Percentiles rank a stretch among this genome's conserved stretches.
Conservation (phyloP, 2,888 invertebrate genomes). For the Galeruca laticollis region DNA sequence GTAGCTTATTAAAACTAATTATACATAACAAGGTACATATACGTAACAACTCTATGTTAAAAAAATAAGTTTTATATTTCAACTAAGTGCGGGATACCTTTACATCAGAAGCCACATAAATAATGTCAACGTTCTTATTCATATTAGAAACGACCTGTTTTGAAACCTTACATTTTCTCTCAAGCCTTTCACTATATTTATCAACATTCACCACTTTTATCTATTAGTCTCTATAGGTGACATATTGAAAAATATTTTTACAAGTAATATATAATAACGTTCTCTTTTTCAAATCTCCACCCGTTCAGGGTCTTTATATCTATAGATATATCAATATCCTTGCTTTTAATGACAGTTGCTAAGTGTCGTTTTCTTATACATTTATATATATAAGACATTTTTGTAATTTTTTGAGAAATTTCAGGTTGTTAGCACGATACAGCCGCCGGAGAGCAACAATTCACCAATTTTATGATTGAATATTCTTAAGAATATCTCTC, state of each 20-base stretch:
- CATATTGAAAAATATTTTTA: not conserved
- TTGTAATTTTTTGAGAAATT: too few species aligned
- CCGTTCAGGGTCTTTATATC: too few species aligned
- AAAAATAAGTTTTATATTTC: slow-evolving; percentile 42
- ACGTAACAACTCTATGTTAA: not conserved
- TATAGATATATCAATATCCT: too few species aligned
- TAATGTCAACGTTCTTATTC: slow-evolving; percentile 43
- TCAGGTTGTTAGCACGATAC: too few species aligned
- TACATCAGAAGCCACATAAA: slow-evolving; percentile 47
- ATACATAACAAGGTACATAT: not conserved
- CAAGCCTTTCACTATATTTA: slow-evolving; percentile 11
- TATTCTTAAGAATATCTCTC: too few species aligned
- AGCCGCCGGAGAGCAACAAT: too few species aligned
- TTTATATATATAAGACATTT: too few species aligned
- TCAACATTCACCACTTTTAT: not conserved
- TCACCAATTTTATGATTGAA: too few species aligned
- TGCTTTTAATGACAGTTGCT: too few species aligned
- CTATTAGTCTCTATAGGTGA: not conserved
- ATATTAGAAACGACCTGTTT: slow-evolving; percentile 22
- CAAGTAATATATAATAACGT: too few species aligned
- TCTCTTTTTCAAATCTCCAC: too few species aligned
- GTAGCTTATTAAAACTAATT: slow-evolving; percentile 42
- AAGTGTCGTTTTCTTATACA: too few species aligned
- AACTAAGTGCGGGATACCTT: slow-evolving; percentile 34
- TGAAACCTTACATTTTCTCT: slow-evolving; percentile 30